Base-by-base conservation (phyloP, 2,113 vertebrate species). In the Romanogobio albipinnatus region DNA sequence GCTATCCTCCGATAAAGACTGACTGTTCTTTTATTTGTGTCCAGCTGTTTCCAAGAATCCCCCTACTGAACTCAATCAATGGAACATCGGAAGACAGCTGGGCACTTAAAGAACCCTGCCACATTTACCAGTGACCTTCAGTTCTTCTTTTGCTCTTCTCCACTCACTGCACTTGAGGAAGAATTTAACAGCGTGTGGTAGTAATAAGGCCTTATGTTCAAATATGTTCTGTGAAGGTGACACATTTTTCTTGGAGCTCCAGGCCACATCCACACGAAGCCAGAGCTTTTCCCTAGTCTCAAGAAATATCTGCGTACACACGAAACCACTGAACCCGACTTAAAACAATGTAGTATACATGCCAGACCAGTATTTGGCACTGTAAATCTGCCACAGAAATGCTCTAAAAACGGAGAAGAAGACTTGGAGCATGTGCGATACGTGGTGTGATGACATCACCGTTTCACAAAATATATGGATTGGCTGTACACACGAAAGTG, bases 1-100 rank as follows among this genome's bases (percentile, higher is more conserved):
- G 29, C 29, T 15, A 19, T 36, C 3, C 64, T 36, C 53, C 53
- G 17, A 56, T 56, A 56, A 56, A 56, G 47, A 76, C 1, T 29
- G 6, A 17, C 77, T 19, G 77, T 47, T 74, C n/a, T 78, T 71
- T 56, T 29, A 15, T 71, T 53, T 36, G 22, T 64, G 64, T 70
- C 66, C 75, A 45, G 33, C 24, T 43, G 80, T 85, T 79, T 85
- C 75, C 36, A 62, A 85, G 22, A 85, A 84, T 87, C 68, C 75
- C 45, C 59, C 7, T 61, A 17, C 61, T 66, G 61, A 81, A 49
- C 43, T 66, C 43, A 81, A 66, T 81, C 78, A 81, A 81, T 68
- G 17, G 45, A 33, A 66, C 45, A 51, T 13, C 49, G 26, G 62
- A 81, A 66, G 59, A 81, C 77, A 80, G 22, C 59, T 62, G 58